Evolutionary conservation across 2,888 invertebrate species (phyloP), one percentile per base, ranked within the genome.

Genomic region (Drosophila anomelani): DNA sequence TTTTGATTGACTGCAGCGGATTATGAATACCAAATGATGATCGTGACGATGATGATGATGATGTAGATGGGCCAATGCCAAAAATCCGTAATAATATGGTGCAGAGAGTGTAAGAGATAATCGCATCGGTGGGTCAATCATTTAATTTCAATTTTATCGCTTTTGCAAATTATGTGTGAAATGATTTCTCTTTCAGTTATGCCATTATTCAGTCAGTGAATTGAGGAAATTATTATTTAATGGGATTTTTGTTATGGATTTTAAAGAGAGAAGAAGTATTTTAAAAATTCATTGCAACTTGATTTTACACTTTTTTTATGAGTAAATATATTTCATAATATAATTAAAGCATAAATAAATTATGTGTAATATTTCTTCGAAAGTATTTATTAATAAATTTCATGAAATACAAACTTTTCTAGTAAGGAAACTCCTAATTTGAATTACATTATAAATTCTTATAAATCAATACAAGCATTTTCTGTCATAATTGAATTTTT

Each of bases 1-100:
- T 68, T 75, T 68, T 75, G 75, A 75, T 75, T 74, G 75, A 75
- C 59, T 73, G 68, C 73, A 73, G 51, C 73, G 66, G 75, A 75
- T 74, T 75, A 63, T 74, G 75, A 54, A 72, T 63, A 38, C 63
- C 58, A 46, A 46, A 69, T 38, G 58, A 66, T 57, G 66, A 51
- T 51, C 49, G 32, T 47, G 47, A 47, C 5, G 49, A 71, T 62
- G 62, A 39, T 38, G 67, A 23, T 54, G 71, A 4, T 17, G 17
- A 12, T 29, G n/a, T 26, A 5, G 4, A 67, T 55, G 71, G 69
- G 69, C 70, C 71, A 70, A 53, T 55, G 54, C 64, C 67, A 55
- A 39, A 32, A 58, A 26, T 5, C 12, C 29, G 10, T 17, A 32
- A 41, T 62, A 2, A 26, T 29, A 17, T 32, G n/a, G 15, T 9